Conservation (phyloP, 2,888 invertebrate species). For the Cotesia congregata region DNA sequence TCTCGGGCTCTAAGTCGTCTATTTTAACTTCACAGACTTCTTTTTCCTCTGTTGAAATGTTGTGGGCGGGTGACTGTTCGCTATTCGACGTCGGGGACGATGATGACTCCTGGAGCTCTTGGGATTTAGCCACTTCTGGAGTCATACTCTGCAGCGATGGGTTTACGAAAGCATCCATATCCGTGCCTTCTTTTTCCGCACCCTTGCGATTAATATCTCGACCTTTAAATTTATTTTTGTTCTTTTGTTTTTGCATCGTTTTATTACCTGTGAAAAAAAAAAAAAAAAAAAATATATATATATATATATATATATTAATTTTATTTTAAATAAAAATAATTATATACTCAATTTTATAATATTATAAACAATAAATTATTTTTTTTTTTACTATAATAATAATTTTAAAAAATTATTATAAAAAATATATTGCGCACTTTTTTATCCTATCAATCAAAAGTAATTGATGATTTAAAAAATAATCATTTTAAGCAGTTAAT, state of each 20-base stretch:
- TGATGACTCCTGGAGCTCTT: conserved; percentile 49
- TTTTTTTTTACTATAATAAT: background rate
- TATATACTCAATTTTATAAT: background rate
- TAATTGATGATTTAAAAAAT: conserved; percentile 24
- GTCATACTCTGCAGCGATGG: conserved; percentile 48
- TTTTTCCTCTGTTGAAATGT: conserved; percentile 45
- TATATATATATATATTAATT: conserved; percentile 2
- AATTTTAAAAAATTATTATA: background rate
- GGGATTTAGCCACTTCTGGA: conserved; percentile 44
- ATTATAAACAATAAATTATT: too few relatives aligned
- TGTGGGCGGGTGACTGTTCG: conserved; percentile 45
- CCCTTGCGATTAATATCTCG: conserved; percentile 74
- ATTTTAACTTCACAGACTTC: conserved; percentile 42
- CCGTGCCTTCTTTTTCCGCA: conserved; percentile 75
- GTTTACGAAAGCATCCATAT: conserved; percentile 75
- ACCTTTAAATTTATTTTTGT: conserved; percentile 71
- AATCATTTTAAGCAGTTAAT: background rate
- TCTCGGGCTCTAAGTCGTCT: conserved; percentile 34
- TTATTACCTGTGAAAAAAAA: conserved; percentile 56
- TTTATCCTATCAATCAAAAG: conserved; percentile 41
- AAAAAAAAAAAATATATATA: too few relatives aligned
- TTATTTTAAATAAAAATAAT: background rate
- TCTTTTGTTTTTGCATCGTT: conserved; percentile 71
- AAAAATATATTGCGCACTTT: background rate
- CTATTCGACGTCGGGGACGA: conserved; percentile 35